Percentiles rank a stretch among this genome's conserved stretches.
Conservation (phyloP, 2,113 vertebrate species). For the Herpetotheres cachinnans region DNA sequence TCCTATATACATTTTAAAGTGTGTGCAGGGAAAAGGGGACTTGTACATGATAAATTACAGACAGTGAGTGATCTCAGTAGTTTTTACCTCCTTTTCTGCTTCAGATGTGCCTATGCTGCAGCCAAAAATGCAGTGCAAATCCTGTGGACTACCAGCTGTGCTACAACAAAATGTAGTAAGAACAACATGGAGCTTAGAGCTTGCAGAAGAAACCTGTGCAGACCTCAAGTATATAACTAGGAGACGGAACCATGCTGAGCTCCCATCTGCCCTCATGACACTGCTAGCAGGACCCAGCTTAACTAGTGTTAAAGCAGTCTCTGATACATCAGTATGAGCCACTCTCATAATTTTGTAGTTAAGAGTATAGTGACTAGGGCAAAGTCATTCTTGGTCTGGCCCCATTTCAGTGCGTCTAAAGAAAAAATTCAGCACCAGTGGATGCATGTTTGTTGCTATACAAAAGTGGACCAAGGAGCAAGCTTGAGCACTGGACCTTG, state of each 20-base stretch:
- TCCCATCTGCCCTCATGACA: background rate
- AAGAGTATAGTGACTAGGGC: background rate
- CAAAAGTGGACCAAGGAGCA: background rate
- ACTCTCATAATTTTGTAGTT: background rate
- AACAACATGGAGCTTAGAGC: background rate
- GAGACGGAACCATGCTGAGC: background rate
- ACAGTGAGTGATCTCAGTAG: background rate
- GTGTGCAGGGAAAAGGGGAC: accelerated
- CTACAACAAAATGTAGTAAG: background rate
- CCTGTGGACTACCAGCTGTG: background rate
- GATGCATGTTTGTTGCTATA: background rate
- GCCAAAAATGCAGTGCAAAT: background rate
- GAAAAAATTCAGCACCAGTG: background rate
- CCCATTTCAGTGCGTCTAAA: background rate
- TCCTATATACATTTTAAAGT: background rate
- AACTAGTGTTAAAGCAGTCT: background rate
- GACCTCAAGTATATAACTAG: background rate
- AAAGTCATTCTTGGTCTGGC: background rate
- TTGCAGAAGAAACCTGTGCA: background rate
- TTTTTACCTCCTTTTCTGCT: background rate
- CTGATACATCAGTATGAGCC: background rate
- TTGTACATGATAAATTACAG: background rate
- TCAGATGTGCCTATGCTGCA: background rate
- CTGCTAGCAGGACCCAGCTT: background rate
- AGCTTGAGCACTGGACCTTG: background rate